Evolutionary conservation across 2,888 invertebrate species (phyloP).

Genomic region (Argyresthia goedartella): DNA sequence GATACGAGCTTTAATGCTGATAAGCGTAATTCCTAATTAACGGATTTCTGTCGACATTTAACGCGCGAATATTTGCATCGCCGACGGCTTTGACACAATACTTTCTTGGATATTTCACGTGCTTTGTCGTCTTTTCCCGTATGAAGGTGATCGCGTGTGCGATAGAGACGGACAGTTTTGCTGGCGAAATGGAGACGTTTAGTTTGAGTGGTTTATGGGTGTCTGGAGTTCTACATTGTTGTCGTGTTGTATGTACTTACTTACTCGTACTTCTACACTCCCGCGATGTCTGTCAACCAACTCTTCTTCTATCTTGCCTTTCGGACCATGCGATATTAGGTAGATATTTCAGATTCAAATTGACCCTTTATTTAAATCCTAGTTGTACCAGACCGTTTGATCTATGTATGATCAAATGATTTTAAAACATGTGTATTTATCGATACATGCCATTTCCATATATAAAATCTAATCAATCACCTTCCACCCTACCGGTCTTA

Average conservation of each 20-base stretch:
- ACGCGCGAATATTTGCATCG: slow-evolving; percentile 16
- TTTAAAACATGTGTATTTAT: too few species aligned
- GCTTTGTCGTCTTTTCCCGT: slow-evolving; percentile 22
- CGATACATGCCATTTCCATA: too few species aligned
- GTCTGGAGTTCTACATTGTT: slow-evolving; percentile 19
- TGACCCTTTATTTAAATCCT: too few species aligned
- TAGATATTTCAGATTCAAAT: too few species aligned
- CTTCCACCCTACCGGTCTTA: too few species aligned
- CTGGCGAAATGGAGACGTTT: slow-evolving; percentile 28
- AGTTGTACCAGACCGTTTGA: too few species aligned
- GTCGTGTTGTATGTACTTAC: slow-evolving; percentile 6
- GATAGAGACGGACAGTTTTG: slow-evolving; percentile 16
- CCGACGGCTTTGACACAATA: slow-evolving; percentile 19
- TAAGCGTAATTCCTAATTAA: neutral
- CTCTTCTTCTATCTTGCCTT: slow-evolving; percentile 11
- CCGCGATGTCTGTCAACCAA: slow-evolving; percentile 10
- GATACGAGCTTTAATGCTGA: slow-evolving; percentile 9
- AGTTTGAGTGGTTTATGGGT: slow-evolving; percentile 26
- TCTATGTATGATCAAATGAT: too few species aligned
- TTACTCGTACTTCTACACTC: too few species aligned
- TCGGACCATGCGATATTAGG: too few species aligned
- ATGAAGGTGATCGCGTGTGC: slow-evolving; percentile 20
- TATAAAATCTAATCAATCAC: too few species aligned
- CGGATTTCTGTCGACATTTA: slow-evolving; percentile 8
- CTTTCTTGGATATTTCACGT: slow-evolving; percentile 18